Evolutionary conservation across 2,888 invertebrate species (phyloP).

Genomic region (Lepidochrysops patricia): DNA sequence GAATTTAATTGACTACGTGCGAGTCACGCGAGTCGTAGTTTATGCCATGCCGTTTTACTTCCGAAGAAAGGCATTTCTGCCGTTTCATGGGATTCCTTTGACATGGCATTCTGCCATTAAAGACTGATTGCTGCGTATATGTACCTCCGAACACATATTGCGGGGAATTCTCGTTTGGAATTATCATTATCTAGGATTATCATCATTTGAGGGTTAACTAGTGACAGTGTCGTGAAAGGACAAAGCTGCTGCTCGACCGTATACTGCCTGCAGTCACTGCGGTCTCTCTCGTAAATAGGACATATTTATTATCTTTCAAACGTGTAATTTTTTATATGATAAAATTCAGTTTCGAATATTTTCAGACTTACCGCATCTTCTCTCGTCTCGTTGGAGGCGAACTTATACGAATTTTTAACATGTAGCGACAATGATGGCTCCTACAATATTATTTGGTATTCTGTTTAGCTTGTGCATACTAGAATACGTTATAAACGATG

Average conservation of each 20-base stretch:
- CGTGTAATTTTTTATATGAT: too few relatives aligned
- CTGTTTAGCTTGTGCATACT: neutral
- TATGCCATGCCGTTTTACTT: slow-evolving; percentile 48
- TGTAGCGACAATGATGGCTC: neutral
- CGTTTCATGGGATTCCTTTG: slow-evolving; percentile 59
- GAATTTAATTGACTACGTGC: slow-evolving; percentile 49
- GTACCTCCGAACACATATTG: neutral
- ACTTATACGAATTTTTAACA: too few relatives aligned
- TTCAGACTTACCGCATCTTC: too few relatives aligned
- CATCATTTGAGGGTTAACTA: too few relatives aligned
- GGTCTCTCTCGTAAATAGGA: too few relatives aligned
- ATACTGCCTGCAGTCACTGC: too few relatives aligned
- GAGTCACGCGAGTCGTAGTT: slow-evolving; percentile 62
- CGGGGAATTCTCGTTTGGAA: neutral
- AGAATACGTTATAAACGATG: neutral
- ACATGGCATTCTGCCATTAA: slow-evolving; percentile 69
- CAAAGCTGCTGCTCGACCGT: too few relatives aligned
- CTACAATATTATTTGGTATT: neutral
- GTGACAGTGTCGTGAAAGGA: too few relatives aligned
- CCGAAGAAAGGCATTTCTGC: slow-evolving; percentile 38
- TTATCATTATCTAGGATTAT: too few relatives aligned
- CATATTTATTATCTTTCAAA: too few relatives aligned
- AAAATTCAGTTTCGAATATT: too few relatives aligned
- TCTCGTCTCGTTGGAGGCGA: too few relatives aligned
- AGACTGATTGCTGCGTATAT: slow-evolving; percentile 50